Conservation (phyloP, 2,113 vertebrate genomes). For the Scomber colias region DNA sequence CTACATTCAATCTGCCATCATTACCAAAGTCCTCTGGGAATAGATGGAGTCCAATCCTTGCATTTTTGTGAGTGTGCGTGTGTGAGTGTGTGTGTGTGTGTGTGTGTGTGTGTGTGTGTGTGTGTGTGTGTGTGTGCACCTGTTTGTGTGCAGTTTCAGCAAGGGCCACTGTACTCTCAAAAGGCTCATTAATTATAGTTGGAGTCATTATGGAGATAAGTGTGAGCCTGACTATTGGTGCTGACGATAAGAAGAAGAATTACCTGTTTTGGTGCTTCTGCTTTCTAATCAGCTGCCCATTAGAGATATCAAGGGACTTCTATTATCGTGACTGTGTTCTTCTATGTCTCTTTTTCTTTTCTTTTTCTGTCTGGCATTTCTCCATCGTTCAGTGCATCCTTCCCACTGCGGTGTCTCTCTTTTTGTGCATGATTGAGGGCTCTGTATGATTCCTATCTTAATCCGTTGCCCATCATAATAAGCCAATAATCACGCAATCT, state of each 20-base stretch:
- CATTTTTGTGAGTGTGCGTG: conserved; percentile 31
- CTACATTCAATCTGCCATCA: conserved; percentile 30
- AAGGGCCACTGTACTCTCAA: conserved; percentile 64
- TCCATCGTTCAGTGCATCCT: conserved; percentile 12
- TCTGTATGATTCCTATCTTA: neutral
- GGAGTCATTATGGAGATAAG: conserved; percentile 78
- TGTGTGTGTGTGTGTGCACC: conserved; percentile 22
- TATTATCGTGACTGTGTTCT: conserved; percentile 47
- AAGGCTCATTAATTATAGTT: conserved; percentile 75
- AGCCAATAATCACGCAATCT: conserved; percentile 39
- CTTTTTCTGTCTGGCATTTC: neutral
- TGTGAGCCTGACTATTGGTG: conserved; percentile 64
- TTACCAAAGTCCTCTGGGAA: conserved; percentile 15
- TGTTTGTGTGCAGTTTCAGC: conserved; percentile 51
- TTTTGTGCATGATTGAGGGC: conserved; percentile 1
- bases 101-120: conserved; percentile 16
- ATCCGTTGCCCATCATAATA: conserved; percentile 27
- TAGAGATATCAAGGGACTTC: conserved; percentile 64
- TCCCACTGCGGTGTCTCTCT: neutral
- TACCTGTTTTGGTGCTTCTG: conserved; percentile 71
- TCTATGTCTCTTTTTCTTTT: conserved; percentile 29
- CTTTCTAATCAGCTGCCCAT: conserved; percentile 74
- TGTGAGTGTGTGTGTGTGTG: conserved; percentile 48
- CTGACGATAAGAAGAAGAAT: conserved; percentile 72
- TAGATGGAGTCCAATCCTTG: conserved; percentile 20